Evolutionary conservation across 1,140 invertebrate species (phyloP).

Genomic region (Drosophila orena): DNA sequence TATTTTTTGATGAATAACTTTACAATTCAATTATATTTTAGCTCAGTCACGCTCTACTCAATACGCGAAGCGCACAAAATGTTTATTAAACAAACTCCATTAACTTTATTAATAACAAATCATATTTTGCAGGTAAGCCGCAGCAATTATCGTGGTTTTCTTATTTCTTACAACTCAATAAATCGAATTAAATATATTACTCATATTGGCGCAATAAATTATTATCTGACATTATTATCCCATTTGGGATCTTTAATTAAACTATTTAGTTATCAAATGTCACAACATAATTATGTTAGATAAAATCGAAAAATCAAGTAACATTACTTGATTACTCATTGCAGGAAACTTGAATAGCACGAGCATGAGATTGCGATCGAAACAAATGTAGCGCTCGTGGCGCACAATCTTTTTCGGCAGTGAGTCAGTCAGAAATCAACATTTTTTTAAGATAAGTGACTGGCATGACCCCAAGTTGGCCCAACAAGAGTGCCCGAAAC

Average conservation of each 20-base stretch:
- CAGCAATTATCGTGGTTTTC: conserved; percentile 7
- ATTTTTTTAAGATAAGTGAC: conserved; percentile 12
- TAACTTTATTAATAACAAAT: conserved; percentile 4
- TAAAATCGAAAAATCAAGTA: no score
- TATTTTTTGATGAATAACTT: not conserved
- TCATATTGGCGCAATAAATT: conserved; percentile 1
- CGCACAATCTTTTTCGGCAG: not conserved
- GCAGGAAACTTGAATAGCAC: not conserved
- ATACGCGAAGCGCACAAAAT: not conserved
- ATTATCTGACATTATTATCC: conserved; percentile 14
- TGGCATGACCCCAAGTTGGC: not conserved
- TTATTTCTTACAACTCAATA: conserved; percentile 3
- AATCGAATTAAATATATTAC: conserved; percentile 5
- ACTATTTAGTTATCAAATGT: not conserved
- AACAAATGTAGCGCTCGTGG: conserved; percentile 32
- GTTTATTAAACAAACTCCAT: not conserved
- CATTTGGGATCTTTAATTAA: not conserved
- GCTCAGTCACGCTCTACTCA: not conserved
- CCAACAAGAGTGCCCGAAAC: conserved; percentile 21
- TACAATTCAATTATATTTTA: not conserved
- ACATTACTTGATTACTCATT: not conserved
- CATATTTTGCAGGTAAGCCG: not conserved
- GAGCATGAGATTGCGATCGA: not conserved
- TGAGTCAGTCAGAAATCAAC: conserved; percentile 23
- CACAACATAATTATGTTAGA: not conserved